Percentiles rank a stretch among this genome's conserved stretches.
Evolutionary conservation across 2,113 vertebrate genomes (phyloP).

Genomic region (Anoplopoma fimbria): DNA sequence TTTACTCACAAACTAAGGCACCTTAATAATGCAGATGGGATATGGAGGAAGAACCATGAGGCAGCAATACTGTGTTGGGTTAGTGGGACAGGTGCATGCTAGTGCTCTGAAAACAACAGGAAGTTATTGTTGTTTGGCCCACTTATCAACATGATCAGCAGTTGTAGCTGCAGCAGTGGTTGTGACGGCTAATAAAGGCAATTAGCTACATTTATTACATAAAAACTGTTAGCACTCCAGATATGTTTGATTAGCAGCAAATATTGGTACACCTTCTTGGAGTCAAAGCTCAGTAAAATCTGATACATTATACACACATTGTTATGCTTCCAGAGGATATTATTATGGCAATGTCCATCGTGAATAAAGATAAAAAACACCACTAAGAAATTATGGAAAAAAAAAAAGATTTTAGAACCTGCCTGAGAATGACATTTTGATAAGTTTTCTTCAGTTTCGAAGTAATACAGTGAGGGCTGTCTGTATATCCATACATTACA

Average conservation of each 20-base stretch:
- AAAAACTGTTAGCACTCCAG: neutral
- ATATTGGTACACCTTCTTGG: neutral
- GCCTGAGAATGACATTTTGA: neutral
- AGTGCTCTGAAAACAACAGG: neutral
- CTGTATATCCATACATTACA: neutral
- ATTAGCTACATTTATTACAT: neutral
- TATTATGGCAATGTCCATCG: neutral
- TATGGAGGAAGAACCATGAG: neutral
- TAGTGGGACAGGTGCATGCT: constrained; percentile 1
- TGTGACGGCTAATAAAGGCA: neutral
- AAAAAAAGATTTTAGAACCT: neutral
- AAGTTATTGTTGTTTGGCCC: neutral
- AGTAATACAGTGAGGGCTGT: neutral
- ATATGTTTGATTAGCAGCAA: neutral
- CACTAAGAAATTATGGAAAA: neutral
- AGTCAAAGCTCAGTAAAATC: neutral
- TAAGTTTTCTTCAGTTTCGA: neutral
- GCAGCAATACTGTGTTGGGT: neutral
- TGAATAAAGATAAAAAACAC: neutral
- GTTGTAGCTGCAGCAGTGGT: neutral
- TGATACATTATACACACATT: neutral
- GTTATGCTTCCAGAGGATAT: neutral
- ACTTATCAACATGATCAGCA: neutral
- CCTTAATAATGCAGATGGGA: neutral
- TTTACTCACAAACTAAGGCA: constrained; percentile 8